Base-by-base conservation (phyloP, 2,888 invertebrate genomes). In the Ophion ventricosus region DNA sequence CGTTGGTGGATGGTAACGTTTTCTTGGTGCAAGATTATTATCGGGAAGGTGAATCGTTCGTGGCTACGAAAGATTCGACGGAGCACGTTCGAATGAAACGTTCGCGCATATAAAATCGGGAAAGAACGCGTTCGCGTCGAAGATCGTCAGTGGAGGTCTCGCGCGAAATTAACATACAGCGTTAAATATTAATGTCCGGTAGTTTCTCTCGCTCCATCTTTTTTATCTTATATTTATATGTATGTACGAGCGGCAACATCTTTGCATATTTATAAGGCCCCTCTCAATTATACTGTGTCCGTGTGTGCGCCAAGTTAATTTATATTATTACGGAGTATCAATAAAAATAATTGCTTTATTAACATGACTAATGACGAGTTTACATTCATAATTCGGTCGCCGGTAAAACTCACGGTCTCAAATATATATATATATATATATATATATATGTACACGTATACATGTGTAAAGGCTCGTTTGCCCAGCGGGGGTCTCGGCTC, bases 301-400 rank as follows among this genome's bases (percentile, higher is more conserved):
- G 35, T 35, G 67, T 8, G 35, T 35, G 67, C 69, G 83, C 59
- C 74, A 61, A 72, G 87, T 86, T 88, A 88, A 89, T 88, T 88
- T 88, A 89, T 87, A 87, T 89, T 87, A 90, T 90, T 89, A 88
- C 85, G 25, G 80, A 64, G 87, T 86, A 89, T 89, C 88, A 88
- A 90, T 90, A 89, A 90, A 89, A 90, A 90, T 90, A 89, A 90
- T 90, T 87, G 88, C 88, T 90, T 88, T 88, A 90, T 89, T 88
- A 89, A 87, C 86, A 88, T 89, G 87, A 88, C 84, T 88, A 88
- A 88, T 89, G 87, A 85, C 75, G 69, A 86, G 87, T 86, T 88
- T 87, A 83, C 87, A 87, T 87, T 90, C 86, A 87, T 87, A 89
- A 89, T 87, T 87, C 86, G 88, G 87, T 87, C 77, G 82, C 80